These are phyloP conservation scores for Notarius quadriscutis DNA, from an alignment of 2,113 vertebrate genomes.

Conservation along the genomic window DNA sequence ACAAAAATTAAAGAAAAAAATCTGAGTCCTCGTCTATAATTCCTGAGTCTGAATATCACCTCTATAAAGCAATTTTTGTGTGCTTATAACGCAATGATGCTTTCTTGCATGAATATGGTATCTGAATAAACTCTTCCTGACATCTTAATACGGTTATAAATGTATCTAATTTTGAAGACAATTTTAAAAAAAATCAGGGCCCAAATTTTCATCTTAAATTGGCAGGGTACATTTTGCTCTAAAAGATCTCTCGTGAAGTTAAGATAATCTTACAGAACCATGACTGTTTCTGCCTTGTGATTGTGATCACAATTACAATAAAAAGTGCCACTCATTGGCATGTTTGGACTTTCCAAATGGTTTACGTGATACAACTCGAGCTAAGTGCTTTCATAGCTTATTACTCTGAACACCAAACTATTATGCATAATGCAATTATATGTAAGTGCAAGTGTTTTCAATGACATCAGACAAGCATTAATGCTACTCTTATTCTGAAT, in stretches of 20 bases:
- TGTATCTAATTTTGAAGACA: background rate
- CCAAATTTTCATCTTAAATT: background rate
- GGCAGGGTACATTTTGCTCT: background rate
- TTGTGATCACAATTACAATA: background rate
- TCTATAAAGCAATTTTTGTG: background rate
- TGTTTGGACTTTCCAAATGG: constrained; percentile 9
- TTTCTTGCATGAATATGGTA: background rate
- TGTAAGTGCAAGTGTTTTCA: background rate
- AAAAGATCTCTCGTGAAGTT: background rate
- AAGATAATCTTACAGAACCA: background rate
- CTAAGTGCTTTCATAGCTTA: background rate
- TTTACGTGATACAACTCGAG: background rate
- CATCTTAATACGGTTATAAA: background rate
- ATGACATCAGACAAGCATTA: background rate
- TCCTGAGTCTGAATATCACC: no score
- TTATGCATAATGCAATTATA: background rate
- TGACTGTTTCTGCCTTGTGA: background rate
- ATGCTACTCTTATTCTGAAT: background rate
- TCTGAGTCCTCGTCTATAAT: no score
- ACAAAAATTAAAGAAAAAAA: no score
- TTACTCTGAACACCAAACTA: background rate
- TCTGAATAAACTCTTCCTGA: background rate
- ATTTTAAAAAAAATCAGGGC: background rate
- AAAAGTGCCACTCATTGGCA: background rate
- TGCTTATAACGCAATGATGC: background rate